Percentiles rank a stretch among this genome's conserved stretches.
These are phyloP conservation scores for Carpatolechia fugitivella DNA, from an alignment of 2,888 invertebrate species.

Conservation along the genomic window DNA sequence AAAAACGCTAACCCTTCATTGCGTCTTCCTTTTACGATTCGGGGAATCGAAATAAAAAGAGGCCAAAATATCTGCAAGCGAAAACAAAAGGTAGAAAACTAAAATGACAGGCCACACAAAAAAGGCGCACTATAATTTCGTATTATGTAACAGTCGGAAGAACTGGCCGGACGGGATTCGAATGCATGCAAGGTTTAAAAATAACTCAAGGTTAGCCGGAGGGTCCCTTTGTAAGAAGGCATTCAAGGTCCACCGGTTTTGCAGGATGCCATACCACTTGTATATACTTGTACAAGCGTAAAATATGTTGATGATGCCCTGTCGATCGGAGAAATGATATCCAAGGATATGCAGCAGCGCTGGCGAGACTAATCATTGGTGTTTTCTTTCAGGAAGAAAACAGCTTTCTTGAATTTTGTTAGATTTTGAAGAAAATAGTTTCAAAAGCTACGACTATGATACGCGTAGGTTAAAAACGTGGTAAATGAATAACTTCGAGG, in stretches of 20 bases:
- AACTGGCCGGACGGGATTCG: conserved; percentile 66
- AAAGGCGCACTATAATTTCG: conserved; percentile 72
- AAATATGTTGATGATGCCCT: conserved; percentile 13
- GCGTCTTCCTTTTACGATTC: conserved; percentile 78
- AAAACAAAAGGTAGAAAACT: conserved; percentile 72
- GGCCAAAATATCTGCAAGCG: conserved; percentile 59
- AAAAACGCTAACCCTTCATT: conserved; percentile 76
- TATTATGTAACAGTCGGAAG: conserved; percentile 78
- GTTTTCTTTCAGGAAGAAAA: too few relatives aligned
- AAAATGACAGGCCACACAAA: conserved; percentile 74
- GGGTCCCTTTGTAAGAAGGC: conserved; percentile 67
- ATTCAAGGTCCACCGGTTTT: conserved; percentile 73
- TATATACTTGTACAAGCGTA: conserved; percentile 24
- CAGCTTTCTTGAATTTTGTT: too few relatives aligned
- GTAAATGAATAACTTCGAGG: too few relatives aligned
- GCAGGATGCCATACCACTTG: conserved; percentile 57
- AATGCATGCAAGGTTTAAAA: conserved; percentile 72
- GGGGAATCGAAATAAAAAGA: conserved; percentile 65
- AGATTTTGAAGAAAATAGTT: too few relatives aligned
- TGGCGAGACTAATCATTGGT: too few relatives aligned
- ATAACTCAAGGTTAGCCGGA: conserved; percentile 75
- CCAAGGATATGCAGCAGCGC: not conserved
- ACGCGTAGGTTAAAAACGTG: too few relatives aligned
- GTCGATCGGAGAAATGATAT: conserved; percentile 10
- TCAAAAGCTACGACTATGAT: too few relatives aligned